Conservation (phyloP, 2,797 vertebrate genomes). For the Bovichtus variegatus region DNA sequence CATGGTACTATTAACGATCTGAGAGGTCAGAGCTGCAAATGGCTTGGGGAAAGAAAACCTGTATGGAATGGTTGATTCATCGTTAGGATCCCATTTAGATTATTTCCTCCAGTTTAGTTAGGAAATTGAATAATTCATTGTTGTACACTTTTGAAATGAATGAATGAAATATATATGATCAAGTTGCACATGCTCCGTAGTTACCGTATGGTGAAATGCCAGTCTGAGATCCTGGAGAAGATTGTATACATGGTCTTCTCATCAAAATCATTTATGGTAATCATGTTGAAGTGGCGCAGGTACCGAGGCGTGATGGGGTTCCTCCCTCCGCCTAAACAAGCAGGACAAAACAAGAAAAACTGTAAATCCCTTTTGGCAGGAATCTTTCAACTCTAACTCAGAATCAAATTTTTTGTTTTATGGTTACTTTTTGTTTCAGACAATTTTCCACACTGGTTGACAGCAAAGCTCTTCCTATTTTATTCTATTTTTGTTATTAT, state of each 20-base stretch:
- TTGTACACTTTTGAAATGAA: not conserved
- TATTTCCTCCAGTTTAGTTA: not conserved
- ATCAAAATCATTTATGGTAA: slow-evolving; percentile 94
- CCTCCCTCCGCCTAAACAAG: slow-evolving; percentile 88
- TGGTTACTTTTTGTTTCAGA: not conserved
- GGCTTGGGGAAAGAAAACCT: slow-evolving; percentile 89
- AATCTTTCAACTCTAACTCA: not conserved
- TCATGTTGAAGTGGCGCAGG: slow-evolving; percentile 91
- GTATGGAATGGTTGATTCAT: slow-evolving; percentile 28
- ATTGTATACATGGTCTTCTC: slow-evolving; percentile 92
- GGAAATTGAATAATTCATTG: not conserved
- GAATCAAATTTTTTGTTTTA: not conserved
- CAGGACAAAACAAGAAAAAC: not conserved
- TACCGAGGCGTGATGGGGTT: slow-evolving; percentile 92
- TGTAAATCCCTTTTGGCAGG: not conserved
- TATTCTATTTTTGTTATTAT: not conserved
- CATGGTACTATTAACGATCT: slow-evolving; percentile 89
- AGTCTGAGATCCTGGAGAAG: slow-evolving; percentile 92
- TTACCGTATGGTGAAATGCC: slow-evolving; percentile 91
- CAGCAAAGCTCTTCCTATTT: not conserved
- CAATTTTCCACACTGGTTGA: not conserved
- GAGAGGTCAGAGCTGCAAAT: slow-evolving; percentile 86
- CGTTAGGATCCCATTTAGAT: slow-evolving; percentile 7
- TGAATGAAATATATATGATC: not conserved
- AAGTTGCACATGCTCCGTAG: not conserved